phyloP scores from a whole-genome alignment of 2,797 vertebrate species.

The Eulemur albifrons region DNA sequence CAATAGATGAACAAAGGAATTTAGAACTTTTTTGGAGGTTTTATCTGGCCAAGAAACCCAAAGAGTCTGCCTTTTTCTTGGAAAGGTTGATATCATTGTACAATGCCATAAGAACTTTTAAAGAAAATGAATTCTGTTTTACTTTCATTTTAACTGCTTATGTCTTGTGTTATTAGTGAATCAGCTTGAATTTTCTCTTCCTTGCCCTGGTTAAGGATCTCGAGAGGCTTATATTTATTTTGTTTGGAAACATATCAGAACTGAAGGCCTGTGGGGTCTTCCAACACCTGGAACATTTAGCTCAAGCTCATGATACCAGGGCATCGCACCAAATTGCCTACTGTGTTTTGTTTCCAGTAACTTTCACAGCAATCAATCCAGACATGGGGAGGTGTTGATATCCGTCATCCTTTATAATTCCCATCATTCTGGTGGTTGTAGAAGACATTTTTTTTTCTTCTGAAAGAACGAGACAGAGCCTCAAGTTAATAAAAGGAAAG shows the following conservation, averaged over 20 bases:
- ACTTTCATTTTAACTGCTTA: neutral
- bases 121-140: neutral
- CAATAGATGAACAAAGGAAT: neutral
- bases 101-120: neutral
- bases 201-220: neutral
- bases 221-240: neutral
- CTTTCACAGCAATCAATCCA: neutral
- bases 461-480: neutral
- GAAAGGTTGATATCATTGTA: neutral
- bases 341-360: neutral
- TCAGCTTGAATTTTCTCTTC: slow-evolving; percentile 10
- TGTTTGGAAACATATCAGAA: neutral
- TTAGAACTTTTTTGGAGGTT: neutral
- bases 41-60: neutral
- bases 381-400: neutral
- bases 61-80: neutral
- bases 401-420: neutral
- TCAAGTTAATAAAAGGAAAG: slow-evolving; percentile 22
- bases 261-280: neutral
- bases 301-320: neutral
- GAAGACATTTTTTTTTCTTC: neutral
- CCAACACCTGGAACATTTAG: neutral
- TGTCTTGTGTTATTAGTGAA: neutral
- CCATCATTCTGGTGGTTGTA: neutral
- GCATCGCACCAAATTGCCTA: neutral